These are phyloP conservation scores for Tangara arthus DNA, from an alignment of 2,797 vertebrate genomes.

Conservation along the genomic window DNA sequence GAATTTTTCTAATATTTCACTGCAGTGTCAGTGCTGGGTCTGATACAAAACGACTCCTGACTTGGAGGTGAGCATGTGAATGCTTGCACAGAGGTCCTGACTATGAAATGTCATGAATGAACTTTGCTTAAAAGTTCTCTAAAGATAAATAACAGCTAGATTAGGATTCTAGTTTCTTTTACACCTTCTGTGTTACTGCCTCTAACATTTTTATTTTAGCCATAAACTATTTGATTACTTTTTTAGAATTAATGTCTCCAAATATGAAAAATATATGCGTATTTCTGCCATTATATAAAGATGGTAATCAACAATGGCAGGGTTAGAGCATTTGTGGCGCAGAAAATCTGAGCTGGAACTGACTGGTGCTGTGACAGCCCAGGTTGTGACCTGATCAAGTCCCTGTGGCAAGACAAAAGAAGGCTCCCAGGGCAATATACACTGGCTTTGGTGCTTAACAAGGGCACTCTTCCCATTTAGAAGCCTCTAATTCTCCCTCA, in stretches of 20 bases:
- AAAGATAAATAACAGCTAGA: slow-evolving; percentile 13
- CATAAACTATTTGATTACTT: slow-evolving; percentile 56
- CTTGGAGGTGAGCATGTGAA: not conserved
- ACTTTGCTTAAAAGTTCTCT: slow-evolving; percentile 33
- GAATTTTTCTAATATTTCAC: not conserved
- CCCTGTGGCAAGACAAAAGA: not conserved
- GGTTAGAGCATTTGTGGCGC: not conserved
- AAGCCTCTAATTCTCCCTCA: not conserved
- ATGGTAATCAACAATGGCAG: slow-evolving; percentile 19
- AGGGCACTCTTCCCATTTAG: not conserved
- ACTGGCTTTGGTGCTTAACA: not conserved
- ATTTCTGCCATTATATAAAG: slow-evolving; percentile 20
- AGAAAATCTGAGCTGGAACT: not conserved
- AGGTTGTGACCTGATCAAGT: not conserved
- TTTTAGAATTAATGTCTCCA: slow-evolving; percentile 49
- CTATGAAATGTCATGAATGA: not conserved
- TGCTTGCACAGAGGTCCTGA: not conserved
- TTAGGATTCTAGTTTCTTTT: not conserved
- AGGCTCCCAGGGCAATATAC: not conserved
- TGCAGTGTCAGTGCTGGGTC: not conserved
- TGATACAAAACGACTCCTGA: not conserved
- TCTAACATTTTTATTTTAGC: slow-evolving; percentile 26
- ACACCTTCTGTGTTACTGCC: not conserved
- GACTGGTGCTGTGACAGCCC: not conserved
- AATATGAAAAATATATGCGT: slow-evolving; percentile 50